Evolutionary conservation across 2,888 invertebrate genomes (phyloP), one percentile per base, ranked within the genome.

Genomic region (Boloria selene): DNA sequence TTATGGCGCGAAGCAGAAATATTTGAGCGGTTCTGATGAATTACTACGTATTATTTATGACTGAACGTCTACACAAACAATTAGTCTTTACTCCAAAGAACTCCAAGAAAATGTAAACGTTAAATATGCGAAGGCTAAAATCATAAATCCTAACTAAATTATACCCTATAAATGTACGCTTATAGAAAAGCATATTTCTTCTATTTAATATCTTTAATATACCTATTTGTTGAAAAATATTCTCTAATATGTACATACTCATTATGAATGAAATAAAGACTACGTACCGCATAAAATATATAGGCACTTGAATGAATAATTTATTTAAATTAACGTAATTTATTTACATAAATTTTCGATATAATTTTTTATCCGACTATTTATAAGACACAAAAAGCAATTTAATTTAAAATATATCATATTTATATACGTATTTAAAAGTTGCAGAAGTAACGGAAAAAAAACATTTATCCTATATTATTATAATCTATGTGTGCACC

Each of bases 1-100:
- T 88, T 88, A 87, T 88, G 85, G 90, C 85, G 88, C 88, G 86
- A 90, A 87, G 84, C 84, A 82, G 79, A 86, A 88, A 89, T 91
- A 85, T 87, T 86, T 84, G 79, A 81, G 82, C 82, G 80, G 79
- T 86, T 84, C 83, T 84, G 86, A 89, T 86, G 86, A 86, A 90
- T 88, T 88, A 82, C 79, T 76, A 73, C 75, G 77, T 79, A 82
- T 86, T 86, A 85, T 85, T 87, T 84, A 84, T 82, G 80, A 78
- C 77, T 72, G 77, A 75, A 71, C 78, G 77, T 76, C 75, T 75
- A 73, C 71, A 64, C 72, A 64, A 74, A 78, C 74, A 77, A 79
- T 79, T 77, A 77, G 70, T 71, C 52, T 58, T 52, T 58, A 56
- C 45, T 58, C 47, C 50, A 52, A 51, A 65, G 60, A 17, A 50